A percentile compares a stretch with the other conserved stretches of the same genome.
phyloP scores from a whole-genome alignment of 2,888 invertebrate species.

The Plagiodera versicolora region DNA sequence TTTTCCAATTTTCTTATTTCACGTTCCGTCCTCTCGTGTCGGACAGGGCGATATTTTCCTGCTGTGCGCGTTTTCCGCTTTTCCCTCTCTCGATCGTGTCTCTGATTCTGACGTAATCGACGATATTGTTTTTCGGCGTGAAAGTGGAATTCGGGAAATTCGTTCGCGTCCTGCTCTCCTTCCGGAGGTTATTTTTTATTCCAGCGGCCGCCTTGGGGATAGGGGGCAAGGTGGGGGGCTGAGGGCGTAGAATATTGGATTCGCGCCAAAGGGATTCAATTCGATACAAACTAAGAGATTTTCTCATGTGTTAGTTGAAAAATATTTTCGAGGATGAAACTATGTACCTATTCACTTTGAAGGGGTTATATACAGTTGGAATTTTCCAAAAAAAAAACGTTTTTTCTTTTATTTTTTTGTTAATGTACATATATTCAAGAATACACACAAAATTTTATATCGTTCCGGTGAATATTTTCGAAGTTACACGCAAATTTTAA shows the following conservation, averaged over 20 bases:
- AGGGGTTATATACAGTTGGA: no score
- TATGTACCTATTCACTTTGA: no score
- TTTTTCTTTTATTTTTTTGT: no score
- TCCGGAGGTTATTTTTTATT: neutral
- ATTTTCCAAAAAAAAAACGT: no score
- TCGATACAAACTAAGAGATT: no score
- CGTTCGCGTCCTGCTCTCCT: neutral
- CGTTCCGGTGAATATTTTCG: no score
- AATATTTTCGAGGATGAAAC: no score
- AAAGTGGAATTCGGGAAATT: slow-evolving; percentile 23
- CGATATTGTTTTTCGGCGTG: slow-evolving; percentile 24
- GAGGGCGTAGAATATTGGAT: neutral
- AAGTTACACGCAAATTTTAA: no score
- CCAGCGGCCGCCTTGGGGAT: neutral
- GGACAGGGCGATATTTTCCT: slow-evolving; percentile 20
- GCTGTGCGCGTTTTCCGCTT: slow-evolving; percentile 44
- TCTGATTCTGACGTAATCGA: slow-evolving; percentile 45
- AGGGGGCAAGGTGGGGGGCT: neutral
- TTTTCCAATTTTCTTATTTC: neutral
- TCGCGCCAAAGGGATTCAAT: neutral
- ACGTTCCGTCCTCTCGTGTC: neutral
- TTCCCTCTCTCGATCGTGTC: slow-evolving; percentile 39
- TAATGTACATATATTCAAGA: no score
- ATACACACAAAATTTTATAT: no score
- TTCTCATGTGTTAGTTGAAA: no score